Evolutionary conservation across 2,888 invertebrate genomes (phyloP), one percentile per base, ranked within the genome.

Genomic region (Pegoplata infirma): DNA sequence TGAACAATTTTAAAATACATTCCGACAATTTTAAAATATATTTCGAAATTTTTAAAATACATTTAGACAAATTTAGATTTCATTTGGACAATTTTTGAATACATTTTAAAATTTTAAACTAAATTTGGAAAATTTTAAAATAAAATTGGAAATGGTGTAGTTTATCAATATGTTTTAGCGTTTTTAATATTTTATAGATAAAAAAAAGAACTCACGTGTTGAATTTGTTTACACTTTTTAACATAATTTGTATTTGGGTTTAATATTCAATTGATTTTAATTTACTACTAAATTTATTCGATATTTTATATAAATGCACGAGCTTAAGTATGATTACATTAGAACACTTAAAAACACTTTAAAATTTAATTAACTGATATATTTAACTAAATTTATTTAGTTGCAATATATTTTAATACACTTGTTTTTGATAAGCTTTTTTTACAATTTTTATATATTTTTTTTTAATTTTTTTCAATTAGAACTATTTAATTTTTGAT

Each of bases 161-260:
- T 32, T 32, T 32, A 32, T 32, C 32, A 32, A 32, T 32, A 10
- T 49, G 0, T 19, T 17, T 19, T 68, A n/a, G n/a, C n/a, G n/a
- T 36, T n/a, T 25, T 46, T 25, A n/a, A n/a, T n/a, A 8, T 25
- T 17, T 25, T 17, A 16, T 16, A n/a, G 64, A 58, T 53, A 58
- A 49, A n/a, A n/a, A n/a, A n/a, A 23, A 25, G 21, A 40, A 76
- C 59, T 66, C 72, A 77, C 76, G 76, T 77, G 61, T 63, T 68
- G 8, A 10, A 56, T 40, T 68, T 67, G 25, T 63, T 67, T 55
- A 72, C 67, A 72, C 49, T 68, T 16, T 69, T 44, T 23, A 7
- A 10, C 59, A 46, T 16, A 55, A 28, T 61, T 23, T n/a, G n/a
- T 47, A 3, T 69, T 51, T 32, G 10, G 10, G n/a, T n/a, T n/a